Evolutionary conservation across 2,797 vertebrate genomes (phyloP), one percentile per base, ranked within the genome.

Genomic region (Potorous gilbertii): DNA sequence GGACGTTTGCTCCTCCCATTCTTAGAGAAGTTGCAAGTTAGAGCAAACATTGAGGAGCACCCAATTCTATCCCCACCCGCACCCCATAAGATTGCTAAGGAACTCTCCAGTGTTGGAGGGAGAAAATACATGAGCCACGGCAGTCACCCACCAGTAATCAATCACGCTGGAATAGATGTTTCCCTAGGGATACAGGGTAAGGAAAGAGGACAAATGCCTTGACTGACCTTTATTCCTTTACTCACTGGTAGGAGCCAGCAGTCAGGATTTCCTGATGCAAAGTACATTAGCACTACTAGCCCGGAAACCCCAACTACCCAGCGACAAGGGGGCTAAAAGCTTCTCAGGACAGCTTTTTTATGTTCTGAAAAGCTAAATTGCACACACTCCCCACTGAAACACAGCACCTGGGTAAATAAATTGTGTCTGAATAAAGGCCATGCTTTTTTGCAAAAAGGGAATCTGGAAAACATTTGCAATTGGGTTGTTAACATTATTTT

Each of bases 401-500:
- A 89, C 56, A 97, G 97, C 98, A 99, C 98, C 98, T 99, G 98
- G 96, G 56, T 98, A 99, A 99, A 99, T 98, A 99, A 91, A 92
- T 50, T 97, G 95, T 98, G 97, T 94, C 95, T 94, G 95, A 94
- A 81, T 98, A 98, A 98, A 98, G 97, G n/a, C 94, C 56, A 14
- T 87, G 95, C 92, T 97, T 96, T 74, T 98, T 96, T 98, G 94
- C 95, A 97, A 96, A 96, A 98, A 97, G 90, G 96, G 97, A 98
- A 98, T 98, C 98, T 98, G 98, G 97, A 98, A 98, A 98, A 96
- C 95, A 98, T 98, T 97, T 97, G 81, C 93, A 97, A 96, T 97
- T 40, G 93, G 92, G 28, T 96, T 95, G 55, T 92, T 95, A 95
- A 96, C 13, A n/a, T 96, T 97, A 96, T 55, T 90, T 95, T 95